A percentile compares a stretch with the other conserved stretches of the same genome.
phyloP scores from a whole-genome alignment of 2,797 vertebrate genomes.

The Hydrocynus forskahlii region DNA sequence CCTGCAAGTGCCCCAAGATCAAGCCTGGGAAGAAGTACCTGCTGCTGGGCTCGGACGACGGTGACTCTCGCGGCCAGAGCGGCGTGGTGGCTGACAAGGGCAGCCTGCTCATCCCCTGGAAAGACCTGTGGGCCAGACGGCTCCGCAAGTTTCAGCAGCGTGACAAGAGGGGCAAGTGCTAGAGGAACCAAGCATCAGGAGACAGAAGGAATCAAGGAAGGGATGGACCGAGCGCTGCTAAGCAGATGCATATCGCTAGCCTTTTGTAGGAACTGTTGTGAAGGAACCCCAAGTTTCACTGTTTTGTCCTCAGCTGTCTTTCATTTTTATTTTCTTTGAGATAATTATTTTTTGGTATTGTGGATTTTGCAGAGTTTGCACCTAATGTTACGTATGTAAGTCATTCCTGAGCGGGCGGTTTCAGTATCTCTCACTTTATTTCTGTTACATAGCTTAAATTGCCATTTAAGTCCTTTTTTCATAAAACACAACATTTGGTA shows the following conservation, averaged over 20 bases:
- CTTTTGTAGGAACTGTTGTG: slow-evolving; percentile 73
- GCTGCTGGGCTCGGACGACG: slow-evolving; percentile 80
- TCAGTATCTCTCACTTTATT: slow-evolving; percentile 56
- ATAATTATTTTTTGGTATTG: slow-evolving; percentile 40
- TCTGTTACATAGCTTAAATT: slow-evolving; percentile 26
- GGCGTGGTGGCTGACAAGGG: slow-evolving; percentile 93
- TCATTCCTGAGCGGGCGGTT: slow-evolving; percentile 62
- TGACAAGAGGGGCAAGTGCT: slow-evolving; percentile 98
- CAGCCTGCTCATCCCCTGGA: slow-evolving; percentile 97
- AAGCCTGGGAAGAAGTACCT: slow-evolving; percentile 88
- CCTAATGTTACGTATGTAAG: slow-evolving; percentile 79
- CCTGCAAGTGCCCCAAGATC: slow-evolving; percentile 89
- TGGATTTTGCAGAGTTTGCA: slow-evolving; percentile 84
- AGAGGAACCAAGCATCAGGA: slow-evolving; percentile 74
- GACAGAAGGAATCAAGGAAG: slow-evolving; percentile 45
- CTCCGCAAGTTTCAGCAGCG: slow-evolving; percentile 98
- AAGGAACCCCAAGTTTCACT: slow-evolving; percentile 75
- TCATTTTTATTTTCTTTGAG: slow-evolving; percentile 53
- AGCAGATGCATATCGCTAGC: slow-evolving; percentile 75
- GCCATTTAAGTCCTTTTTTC: slow-evolving; percentile 4
- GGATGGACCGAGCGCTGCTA: slow-evolving; percentile 78
- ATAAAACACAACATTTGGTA: slow-evolving; percentile 61
- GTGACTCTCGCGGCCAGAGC: slow-evolving; percentile 85
- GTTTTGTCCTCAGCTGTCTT: slow-evolving; percentile 54
- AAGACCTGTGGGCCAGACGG: slow-evolving; percentile 95